Conservation (phyloP, 2,888 invertebrate genomes). For the Pyrrhopygopsis socrates region DNA sequence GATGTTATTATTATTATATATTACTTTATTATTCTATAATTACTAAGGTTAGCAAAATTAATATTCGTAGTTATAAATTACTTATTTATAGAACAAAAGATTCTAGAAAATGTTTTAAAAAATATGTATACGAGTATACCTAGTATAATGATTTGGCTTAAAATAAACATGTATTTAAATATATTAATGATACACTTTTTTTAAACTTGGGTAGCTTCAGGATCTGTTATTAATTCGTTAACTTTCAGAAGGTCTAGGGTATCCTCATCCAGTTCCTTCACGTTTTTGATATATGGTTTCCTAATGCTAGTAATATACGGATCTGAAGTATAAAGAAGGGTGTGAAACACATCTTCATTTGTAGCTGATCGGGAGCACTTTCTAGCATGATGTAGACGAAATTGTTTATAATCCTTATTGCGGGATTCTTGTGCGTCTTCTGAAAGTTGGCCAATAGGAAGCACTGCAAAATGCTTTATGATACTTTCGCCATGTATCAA, state of each 20-base stretch:
- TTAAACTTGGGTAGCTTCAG: slow-evolving; percentile 6
- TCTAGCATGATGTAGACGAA: slow-evolving; percentile 6
- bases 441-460: not conserved
- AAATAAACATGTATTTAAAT: slow-evolving; percentile 3
- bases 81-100: too few relatives aligned
- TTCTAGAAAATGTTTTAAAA: too few relatives aligned
- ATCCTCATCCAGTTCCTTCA: not conserved
- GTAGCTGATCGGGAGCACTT: slow-evolving; percentile 24
- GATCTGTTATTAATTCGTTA: not conserved
- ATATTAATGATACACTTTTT: not conserved
- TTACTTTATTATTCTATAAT: too few relatives aligned
- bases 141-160: not conserved
- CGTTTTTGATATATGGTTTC: not conserved
- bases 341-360: slow-evolving; percentile 39
- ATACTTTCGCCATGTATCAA: slow-evolving; percentile 38
- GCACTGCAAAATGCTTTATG: slow-evolving; percentile 21
- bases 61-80: too few relatives aligned
- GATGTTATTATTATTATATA: too few relatives aligned
- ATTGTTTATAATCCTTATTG: slow-evolving; percentile 34
- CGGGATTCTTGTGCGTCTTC: slow-evolving; percentile 37
- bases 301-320: not conserved
- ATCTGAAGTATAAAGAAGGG: slow-evolving; percentile 33
- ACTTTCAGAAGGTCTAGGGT: slow-evolving; percentile 1
- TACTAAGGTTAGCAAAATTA: too few relatives aligned
- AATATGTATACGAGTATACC: too few relatives aligned